Evolutionary conservation across 2,888 invertebrate species (phyloP), one percentile per base, ranked within the genome.

Genomic region (Drosophila bunnanda): DNA sequence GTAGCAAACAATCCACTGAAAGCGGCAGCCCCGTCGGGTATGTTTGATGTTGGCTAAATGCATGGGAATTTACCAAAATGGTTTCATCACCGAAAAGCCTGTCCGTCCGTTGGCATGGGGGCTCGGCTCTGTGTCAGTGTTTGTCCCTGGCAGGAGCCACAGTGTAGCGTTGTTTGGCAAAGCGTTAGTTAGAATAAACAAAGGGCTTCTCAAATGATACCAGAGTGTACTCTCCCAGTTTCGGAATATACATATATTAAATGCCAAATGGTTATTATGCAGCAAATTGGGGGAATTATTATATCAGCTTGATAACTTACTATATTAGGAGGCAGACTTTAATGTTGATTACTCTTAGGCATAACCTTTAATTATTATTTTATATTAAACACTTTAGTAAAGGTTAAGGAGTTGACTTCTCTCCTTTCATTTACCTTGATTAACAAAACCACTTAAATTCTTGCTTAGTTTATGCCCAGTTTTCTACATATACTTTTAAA

Each of bases 21-120:
- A 59, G 36, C 20, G 13, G 34, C 17, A 22, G 36, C 13, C n/a
- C 13, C 12, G 2, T 15, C 5, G 41, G 36, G 38, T 12, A 15
- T 66, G 38, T 65, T 55, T 55, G 62, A 32, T 58, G 57, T 55
- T 36, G 54, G 50, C 58, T 44, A 55, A 70, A 70, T 59, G 53
- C 57, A 72, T 39, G 36, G 28, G 32, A 34, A 50, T 41, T 72
- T 55, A 15, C 46, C 22, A 32, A 54, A 70, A 71, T 72, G 34
- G 57, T 44, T 70, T 46, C 48, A 34, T 38, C 56, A 68, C 38
- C 17, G 4, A 20, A 17, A 25, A 44, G 22, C 43, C 43, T 44
- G 22, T 22, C 6, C 43, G 43, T 44, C 43, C 25, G 22, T 17
- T 43, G 43, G 38, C 41, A 12, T 25, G 13, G 41, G 36, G 20